These are phyloP conservation scores for Melikaiella ostensackeni DNA, from an alignment of 2,888 invertebrate species.

Conservation along the genomic window DNA sequence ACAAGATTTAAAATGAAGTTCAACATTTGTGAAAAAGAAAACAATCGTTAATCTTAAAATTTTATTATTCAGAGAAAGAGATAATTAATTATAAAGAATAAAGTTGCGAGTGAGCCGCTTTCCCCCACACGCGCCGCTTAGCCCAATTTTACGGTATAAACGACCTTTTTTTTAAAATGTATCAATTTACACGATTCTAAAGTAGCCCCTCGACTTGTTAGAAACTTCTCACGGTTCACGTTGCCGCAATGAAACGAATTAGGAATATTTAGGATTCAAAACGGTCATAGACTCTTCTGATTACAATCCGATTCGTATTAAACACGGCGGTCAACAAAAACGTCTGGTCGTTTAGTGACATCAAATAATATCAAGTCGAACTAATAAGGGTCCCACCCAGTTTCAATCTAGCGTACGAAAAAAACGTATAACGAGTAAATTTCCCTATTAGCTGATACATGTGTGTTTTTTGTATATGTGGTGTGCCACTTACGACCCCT, in stretches of 20 bases:
- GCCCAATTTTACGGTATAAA: too few relatives aligned
- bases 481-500: neutral
- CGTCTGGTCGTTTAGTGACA: neutral
- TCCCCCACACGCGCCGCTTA: too few relatives aligned
- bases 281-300: neutral
- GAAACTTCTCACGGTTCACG: neutral
- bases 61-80: too few relatives aligned
- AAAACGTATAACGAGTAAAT: neutral
- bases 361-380: slow-evolving; percentile 9
- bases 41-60: too few relatives aligned
- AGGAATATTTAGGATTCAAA: neutral
- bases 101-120: too few relatives aligned
- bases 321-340: slow-evolving; percentile 8
- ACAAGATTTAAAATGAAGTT: too few relatives aligned
- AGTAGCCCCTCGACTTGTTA: too few relatives aligned
- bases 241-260: neutral
- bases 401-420: neutral
- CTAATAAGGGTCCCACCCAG: neutral
- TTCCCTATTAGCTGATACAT: neutral
- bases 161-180: too few relatives aligned
- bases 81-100: too few relatives aligned
- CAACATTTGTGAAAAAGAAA: too few relatives aligned
- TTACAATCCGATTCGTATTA: neutral
- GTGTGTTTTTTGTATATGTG: neutral
- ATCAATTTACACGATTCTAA: too few relatives aligned